phyloP scores from a whole-genome alignment of 2,797 vertebrate genomes.

The Falco cherrug region DNA sequence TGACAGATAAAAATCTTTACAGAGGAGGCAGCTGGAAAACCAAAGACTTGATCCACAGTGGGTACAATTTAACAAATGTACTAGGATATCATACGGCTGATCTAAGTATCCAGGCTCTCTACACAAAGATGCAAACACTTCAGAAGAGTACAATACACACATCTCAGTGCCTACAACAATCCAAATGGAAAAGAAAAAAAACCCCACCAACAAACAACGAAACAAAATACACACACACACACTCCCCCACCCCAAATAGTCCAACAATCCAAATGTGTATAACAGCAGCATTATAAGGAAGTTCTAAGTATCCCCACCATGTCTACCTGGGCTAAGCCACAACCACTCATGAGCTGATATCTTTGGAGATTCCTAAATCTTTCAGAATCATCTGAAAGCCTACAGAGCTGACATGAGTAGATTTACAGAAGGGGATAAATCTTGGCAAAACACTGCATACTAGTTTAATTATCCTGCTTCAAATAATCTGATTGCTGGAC shows the following conservation, averaged over 20 bases:
- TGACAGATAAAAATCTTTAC: not conserved
- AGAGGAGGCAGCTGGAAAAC: not conserved
- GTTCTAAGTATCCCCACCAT: not conserved
- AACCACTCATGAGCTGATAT: not conserved
- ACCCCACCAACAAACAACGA: not conserved
- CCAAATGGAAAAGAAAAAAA: not conserved
- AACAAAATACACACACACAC: not conserved
- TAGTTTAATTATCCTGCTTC: conserved; percentile 72
- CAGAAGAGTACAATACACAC: not conserved
- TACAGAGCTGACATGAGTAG: conserved; percentile 33
- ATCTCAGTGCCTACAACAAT: not conserved
- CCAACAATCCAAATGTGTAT: not conserved
- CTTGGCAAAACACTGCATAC: conserved; percentile 63
- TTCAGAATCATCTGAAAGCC: not conserved
- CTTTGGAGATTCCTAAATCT: not conserved
- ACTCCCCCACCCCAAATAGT: not conserved
- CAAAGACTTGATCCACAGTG: not conserved
- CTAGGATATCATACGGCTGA: not conserved
- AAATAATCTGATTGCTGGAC: conserved; percentile 65
- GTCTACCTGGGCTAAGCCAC: not conserved
- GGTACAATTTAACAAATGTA: not conserved
- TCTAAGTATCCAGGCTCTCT: not conserved
- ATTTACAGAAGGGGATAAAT: conserved; percentile 70
- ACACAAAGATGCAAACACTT: not conserved
- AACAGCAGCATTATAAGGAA: not conserved